Evolutionary conservation across 1,140 invertebrate genomes (phyloP).

Genomic region (Gryon sp.): DNA sequence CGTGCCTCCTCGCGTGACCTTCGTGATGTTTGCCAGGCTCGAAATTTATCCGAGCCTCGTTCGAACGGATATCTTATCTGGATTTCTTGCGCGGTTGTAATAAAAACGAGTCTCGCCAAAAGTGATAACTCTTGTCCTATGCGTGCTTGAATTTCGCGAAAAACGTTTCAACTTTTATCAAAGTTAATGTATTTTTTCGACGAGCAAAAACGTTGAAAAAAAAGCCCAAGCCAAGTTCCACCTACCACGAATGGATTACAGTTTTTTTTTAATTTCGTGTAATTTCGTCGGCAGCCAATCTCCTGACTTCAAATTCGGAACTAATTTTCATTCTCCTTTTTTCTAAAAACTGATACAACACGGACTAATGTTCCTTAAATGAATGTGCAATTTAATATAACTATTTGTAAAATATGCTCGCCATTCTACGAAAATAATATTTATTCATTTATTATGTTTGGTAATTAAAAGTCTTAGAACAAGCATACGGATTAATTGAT

Average conservation of each 20-base stretch:
- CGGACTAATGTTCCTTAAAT: too few species aligned
- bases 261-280: slow-evolving; percentile 15
- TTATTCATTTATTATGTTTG: too few species aligned
- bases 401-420: too few species aligned
- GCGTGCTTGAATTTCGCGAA: slow-evolving; percentile 53
- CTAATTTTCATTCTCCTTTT: too few species aligned
- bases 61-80: slow-evolving; percentile 54
- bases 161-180: slow-evolving; percentile 52
- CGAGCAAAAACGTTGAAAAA: neutral
- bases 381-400: too few species aligned
- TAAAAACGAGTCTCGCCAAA: slow-evolving; percentile 55
- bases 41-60: slow-evolving; percentile 47
- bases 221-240: neutral
- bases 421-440: too few species aligned
- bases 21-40: slow-evolving; percentile 51
- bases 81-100: slow-evolving; percentile 47
- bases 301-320: too few species aligned
- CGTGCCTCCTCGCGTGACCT: slow-evolving; percentile 51
- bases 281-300: too few species aligned
- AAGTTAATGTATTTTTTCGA: slow-evolving; percentile 33
- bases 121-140: slow-evolving; percentile 59
- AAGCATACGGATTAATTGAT: neutral
- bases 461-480: neutral
- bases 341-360: too few species aligned
- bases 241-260: slow-evolving; percentile 10